Evolutionary conservation across 2,888 invertebrate genomes (phyloP), one percentile per base, ranked within the genome.

Genomic region (Brachyopa scutellaris): DNA sequence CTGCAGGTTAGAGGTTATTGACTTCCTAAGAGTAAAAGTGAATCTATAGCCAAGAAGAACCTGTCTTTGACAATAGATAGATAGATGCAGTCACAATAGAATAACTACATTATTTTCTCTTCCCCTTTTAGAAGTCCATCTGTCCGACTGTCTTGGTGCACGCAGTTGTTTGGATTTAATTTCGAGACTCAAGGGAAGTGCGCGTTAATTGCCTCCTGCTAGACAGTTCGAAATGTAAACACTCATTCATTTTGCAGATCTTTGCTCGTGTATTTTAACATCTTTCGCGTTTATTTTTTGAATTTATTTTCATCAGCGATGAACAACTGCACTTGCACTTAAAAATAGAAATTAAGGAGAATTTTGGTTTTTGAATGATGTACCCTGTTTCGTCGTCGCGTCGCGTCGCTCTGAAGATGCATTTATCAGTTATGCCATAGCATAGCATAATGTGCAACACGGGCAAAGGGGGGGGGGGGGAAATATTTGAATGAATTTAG

Each of bases 191-290:
- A n/a, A 55, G 67, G 47, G 61, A 80, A 80, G 74, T 80, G 74
- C 80, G 57, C 57, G 80, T 70, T 80, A 80, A 80, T 80, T 80
- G 74, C 57, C 64, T 70, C 7, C 42, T 64, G 42, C 49, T 47
- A 74, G 69, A 74, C 69, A 74, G 51, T 70, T 15, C 53, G 36
- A 19, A 80, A 70, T 59, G 80, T 80, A 80, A 80, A 80, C 80
- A 80, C 57, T 57, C 47, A 57, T 61, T 62, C 29, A 31, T 29
- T 13, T 29, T 7, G 66, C 40, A 9, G 40, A 40, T 53, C 19
- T 9, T 29, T 19, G 9, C 3, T 36, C n/a, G 5, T 13, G 47
- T 74, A 33, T 80, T 74, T 55, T 61, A 66, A 23, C 29, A 57
- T 49, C 26, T 38, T 74, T 57, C 49, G 21, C 57, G 55, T 55